Evolutionary conservation across 2,888 invertebrate genomes (phyloP), one percentile per base, ranked within the genome.

Genomic region (Cancer borealis): DNA sequence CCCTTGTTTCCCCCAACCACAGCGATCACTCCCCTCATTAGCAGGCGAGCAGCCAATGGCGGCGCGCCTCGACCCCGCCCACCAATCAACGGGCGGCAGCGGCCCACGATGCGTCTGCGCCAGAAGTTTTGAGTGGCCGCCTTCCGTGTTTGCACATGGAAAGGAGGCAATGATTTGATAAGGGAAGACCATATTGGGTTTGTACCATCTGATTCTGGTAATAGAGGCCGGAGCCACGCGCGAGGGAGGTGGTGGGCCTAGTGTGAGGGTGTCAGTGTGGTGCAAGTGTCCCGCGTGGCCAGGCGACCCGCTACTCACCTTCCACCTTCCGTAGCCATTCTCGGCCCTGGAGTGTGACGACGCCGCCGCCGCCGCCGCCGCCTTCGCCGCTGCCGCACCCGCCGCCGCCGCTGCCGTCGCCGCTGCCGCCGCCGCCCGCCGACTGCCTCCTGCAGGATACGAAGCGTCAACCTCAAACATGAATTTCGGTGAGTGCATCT

Each of bases 111-210:
- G 92, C 92, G 93, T 92, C 47, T 95, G 95, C 95, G 93, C 93
- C 30, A 88, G 88, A 88, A 93, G 88, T 88, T 91, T 93, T 93
- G 93, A 95, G 95, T 95, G 95, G 93, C 95, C 93, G 93, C 93
- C 92, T 91, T 90, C 92, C 92, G 49, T 49, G 94, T 94, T 94
- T 94, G 94, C 92, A 92, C 94, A 89, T 94, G 90, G 93, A 79
- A 95, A 95, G 93, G 93, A 95, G 95, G 89, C 93, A 95, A 95
- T 95, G 95, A 95, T 95, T 95, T 93, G 95, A 95, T 95, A 95
- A 95, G 95, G 94, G 93, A 92, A 94, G 93, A 95, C 92, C 95
- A 95, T 95, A 95, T 95, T 95, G 95, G 95, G 95, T 95, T 95
- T 95, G 92, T 91, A 92, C 95, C 95, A 94, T 95, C 95, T 95